Evolutionary conservation across 2,797 vertebrate genomes (phyloP).

Genomic region (Periophthalmus magnuspinnatus): DNA sequence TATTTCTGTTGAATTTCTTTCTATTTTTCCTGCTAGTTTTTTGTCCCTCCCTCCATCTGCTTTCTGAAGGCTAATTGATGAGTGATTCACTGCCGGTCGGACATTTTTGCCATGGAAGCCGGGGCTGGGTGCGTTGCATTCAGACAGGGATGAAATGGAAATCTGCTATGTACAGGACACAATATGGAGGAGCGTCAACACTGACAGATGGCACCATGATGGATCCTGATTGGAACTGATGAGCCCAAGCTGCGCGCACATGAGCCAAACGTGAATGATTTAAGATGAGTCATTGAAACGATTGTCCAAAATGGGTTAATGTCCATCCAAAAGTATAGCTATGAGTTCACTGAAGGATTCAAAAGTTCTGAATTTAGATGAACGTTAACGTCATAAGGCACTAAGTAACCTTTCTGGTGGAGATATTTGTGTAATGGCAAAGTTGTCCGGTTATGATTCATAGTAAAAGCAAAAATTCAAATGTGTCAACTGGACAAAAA

Average conservation of each 20-base stretch:
- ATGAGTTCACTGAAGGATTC: neutral
- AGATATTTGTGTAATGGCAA: no score
- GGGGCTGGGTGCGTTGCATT: slow-evolving; percentile 23
- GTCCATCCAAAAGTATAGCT: neutral
- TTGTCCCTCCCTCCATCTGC: slow-evolving; percentile 49
- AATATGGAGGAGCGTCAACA: slow-evolving; percentile 54
- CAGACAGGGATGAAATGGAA: slow-evolving; percentile 44
- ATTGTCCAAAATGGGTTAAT: slow-evolving; percentile 6
- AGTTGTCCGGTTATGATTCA: no score
- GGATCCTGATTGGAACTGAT: slow-evolving; percentile 42
- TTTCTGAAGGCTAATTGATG: slow-evolving; percentile 48
- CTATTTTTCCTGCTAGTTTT: slow-evolving; percentile 14
- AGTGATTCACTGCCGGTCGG: slow-evolving; percentile 43
- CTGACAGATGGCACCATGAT: slow-evolving; percentile 61
- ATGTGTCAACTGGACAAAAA: no score
- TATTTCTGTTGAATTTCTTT: slow-evolving; percentile 4
- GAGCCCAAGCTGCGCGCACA: slow-evolving; percentile 15
- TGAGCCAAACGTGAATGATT: slow-evolving; percentile 15
- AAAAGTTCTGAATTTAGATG: neutral
- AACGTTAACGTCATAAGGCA: neutral
- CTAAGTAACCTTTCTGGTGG: neutral
- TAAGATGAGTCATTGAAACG: slow-evolving; percentile 11
- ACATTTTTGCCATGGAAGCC: slow-evolving; percentile 30
- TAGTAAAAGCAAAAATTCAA: no score
- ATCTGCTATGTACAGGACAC: slow-evolving; percentile 48